Evolutionary conservation across 2,888 invertebrate species (phyloP).

Genomic region (Octodonta nipae): DNA sequence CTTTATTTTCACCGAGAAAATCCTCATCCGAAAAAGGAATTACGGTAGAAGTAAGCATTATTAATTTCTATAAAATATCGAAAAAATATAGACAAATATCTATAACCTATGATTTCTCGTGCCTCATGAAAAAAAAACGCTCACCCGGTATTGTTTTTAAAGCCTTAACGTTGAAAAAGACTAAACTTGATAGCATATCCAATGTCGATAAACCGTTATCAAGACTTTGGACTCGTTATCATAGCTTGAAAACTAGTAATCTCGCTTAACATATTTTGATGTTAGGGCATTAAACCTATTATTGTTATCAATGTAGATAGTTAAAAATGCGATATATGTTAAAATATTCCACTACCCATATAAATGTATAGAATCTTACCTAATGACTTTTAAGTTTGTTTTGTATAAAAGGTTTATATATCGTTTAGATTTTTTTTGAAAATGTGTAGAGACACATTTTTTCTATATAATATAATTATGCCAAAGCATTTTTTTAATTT

Average conservation of each 20-base stretch:
- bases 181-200: too few species aligned
- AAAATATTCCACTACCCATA: slow-evolving; percentile 15
- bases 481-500: slow-evolving; percentile 29
- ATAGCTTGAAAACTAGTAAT: background rate
- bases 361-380: slow-evolving; percentile 17
- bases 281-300: slow-evolving; percentile 6
- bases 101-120: too few species aligned
- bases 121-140: too few species aligned
- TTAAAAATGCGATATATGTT: slow-evolving; percentile 17
- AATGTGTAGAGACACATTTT: slow-evolving; percentile 18
- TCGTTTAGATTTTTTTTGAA: slow-evolving; percentile 25
- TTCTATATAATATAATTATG: slow-evolving; percentile 25
- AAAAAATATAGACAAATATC: too few species aligned
- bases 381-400: slow-evolving; percentile 23
- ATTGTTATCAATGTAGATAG: slow-evolving; percentile 15
- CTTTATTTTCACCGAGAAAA: too few species aligned
- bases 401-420: slow-evolving; percentile 31
- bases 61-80: too few species aligned
- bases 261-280: background rate
- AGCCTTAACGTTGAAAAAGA: too few species aligned
- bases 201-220: too few species aligned
- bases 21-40: too few species aligned
- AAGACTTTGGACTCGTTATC: background rate
- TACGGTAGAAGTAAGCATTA: too few species aligned
- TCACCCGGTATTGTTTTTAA: too few species aligned